phyloP scores from a whole-genome alignment of 2,888 invertebrate species.

The Theretra japonica region DNA sequence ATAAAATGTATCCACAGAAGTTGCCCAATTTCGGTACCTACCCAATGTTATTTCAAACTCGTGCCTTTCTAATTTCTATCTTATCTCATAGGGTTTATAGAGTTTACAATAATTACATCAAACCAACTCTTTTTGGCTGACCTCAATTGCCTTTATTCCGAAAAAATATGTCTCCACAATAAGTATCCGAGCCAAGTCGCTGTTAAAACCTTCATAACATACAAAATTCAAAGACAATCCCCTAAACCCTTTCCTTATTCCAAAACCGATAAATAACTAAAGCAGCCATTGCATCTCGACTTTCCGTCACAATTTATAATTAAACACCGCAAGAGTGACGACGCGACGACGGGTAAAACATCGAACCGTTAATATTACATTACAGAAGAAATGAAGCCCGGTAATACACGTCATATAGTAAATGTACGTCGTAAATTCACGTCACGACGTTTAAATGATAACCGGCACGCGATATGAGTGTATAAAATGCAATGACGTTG shows the following conservation, averaged over 20 bases:
- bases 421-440: slow-evolving; percentile 16
- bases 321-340: slow-evolving; percentile 12
- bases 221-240: neutral
- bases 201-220: neutral
- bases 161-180: too few species aligned
- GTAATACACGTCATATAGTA: slow-evolving; percentile 1
- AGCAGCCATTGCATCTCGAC: slow-evolving; percentile 2
- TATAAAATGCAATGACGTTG: slow-evolving; percentile 17
- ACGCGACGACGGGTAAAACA: neutral
- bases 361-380: slow-evolving; percentile 15
- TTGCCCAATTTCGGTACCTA: too few species aligned
- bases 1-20: too few species aligned
- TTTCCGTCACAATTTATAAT: slow-evolving; percentile 21
- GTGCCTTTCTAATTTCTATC: too few species aligned
- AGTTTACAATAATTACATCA: too few species aligned
- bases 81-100: too few species aligned
- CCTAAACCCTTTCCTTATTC: neutral
- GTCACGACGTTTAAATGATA: slow-evolving; percentile 22
- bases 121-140: too few species aligned
- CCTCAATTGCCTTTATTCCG: too few species aligned
- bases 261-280: slow-evolving; percentile 4
- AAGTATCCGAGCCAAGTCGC: neutral
- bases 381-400: slow-evolving; percentile 4
- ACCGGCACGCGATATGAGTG: slow-evolving; percentile 19
- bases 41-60: too few species aligned